Base-by-base conservation (phyloP, 2,888 invertebrate species). In the Chromoteleia sp. region DNA sequence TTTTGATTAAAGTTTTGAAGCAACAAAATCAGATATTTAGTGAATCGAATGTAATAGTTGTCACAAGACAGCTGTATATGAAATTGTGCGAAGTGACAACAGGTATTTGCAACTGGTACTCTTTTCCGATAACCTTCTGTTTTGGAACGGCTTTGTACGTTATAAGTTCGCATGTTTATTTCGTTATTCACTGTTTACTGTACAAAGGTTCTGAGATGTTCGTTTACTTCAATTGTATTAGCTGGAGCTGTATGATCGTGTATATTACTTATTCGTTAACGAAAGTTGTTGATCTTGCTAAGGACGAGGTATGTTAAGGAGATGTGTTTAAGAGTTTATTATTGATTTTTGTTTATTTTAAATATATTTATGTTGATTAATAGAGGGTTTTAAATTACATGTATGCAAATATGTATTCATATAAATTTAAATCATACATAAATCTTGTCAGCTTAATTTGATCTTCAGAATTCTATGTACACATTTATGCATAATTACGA, bases 81-180 rank as follows among this genome's bases (percentile, higher is more conserved):
- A 45, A 45, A 15, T 17, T 71, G 12, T 59, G 41, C 10, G 14
- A 52, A 0, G 10, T 59, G 0, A 25, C 71, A 7, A 59, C 10
- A 15, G n/a, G 12, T 2, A 5, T 59, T 52, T 33, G 36, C 2
- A 39, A 14, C 0, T 59, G 48, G 71, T 71, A 50, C 14, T 71
- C 71, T 0, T 29, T 71, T 12, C 59, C 59, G 0, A 50, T 59
- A 10, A 59, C 71, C 1, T 1, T 52, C 0, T 50, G 36, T 29
- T 10, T 71, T 17, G 36, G 29, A 8, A 14, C n/a, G 25, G 25
- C 39, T 15, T 29, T 71, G 21, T 71, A 48, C 19, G 29, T 6
- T 19, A 29, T 15, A 0, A 15, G 8, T 10, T 21, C 41, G 2
- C 25, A 10, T 10, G 19, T 41, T 12, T 67, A 39, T 15, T 33